These are phyloP conservation scores for Cherax quadricarinatus DNA, from an alignment of 1,140 invertebrate species.

Conservation along the genomic window DNA sequence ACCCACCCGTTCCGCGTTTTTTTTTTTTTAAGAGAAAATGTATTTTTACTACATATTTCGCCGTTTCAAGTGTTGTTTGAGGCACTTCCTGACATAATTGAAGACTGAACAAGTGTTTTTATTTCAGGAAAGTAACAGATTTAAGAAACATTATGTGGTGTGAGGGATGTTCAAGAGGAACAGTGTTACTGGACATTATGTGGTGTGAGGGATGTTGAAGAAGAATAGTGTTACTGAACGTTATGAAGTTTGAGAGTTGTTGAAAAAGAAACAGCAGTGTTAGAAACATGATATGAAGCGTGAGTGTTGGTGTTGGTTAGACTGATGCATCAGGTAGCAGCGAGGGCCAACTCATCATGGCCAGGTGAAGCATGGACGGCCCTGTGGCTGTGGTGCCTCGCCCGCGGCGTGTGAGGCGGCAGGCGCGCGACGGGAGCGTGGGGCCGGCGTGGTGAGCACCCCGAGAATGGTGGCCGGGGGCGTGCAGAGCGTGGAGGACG, in stretches of 20 bases:
- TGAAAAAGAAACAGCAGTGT: no score
- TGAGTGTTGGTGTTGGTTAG: background rate
- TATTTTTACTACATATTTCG: no score
- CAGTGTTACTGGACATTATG: no score
- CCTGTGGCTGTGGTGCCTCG: background rate
- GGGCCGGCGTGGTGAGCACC: slow-evolving; percentile 50
- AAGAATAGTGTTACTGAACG: no score
- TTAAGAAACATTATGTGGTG: background rate
- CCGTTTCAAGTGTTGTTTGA: no score
- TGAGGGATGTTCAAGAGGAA: no score
- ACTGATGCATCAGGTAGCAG: background rate
- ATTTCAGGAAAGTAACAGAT: background rate
- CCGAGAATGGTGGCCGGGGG: slow-evolving; percentile 71
- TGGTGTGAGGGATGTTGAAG: no score
- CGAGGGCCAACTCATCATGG: slow-evolving; percentile 7
- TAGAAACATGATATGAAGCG: no score
- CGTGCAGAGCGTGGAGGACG: slow-evolving; percentile 71
- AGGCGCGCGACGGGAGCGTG: slow-evolving; percentile 43
- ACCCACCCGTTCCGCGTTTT: no score
- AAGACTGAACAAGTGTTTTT: background rate
- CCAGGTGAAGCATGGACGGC: background rate
- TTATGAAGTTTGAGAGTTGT: no score
- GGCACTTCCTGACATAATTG: no score
- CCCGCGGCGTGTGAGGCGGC: slow-evolving; percentile 37
- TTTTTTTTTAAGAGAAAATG: no score